Evolutionary conservation across 2,113 vertebrate species (phyloP).

Genomic region (Dromaius novaehollandiae): DNA sequence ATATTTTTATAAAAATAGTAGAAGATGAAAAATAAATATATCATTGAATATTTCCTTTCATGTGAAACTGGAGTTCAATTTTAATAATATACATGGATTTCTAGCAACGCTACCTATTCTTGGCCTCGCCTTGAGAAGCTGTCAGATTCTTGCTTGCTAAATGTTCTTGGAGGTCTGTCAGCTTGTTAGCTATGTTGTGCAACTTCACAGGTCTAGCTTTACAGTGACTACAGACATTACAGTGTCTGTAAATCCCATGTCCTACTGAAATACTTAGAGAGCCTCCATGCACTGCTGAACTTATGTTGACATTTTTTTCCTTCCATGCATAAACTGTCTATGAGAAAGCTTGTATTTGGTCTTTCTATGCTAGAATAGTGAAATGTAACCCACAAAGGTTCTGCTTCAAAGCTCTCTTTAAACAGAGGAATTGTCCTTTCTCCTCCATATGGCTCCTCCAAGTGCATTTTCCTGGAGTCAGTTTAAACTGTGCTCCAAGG

Average conservation of each 20-base stretch:
- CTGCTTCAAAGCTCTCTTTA: neutral
- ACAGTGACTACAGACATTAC: neutral
- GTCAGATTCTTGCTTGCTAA: neutral
- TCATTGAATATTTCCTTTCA: neutral
- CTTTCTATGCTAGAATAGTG: neutral
- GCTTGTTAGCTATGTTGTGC: neutral
- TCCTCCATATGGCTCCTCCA: neutral
- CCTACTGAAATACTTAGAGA: neutral
- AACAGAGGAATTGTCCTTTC: neutral
- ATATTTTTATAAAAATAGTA: neutral
- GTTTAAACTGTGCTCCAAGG: neutral
- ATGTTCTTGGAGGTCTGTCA: neutral
- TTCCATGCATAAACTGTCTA: neutral
- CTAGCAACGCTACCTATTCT: neutral
- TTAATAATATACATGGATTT: neutral
- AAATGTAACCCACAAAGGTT: neutral
- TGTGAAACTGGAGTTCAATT: neutral
- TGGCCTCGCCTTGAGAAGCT: constrained; percentile 24
- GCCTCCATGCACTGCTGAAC: neutral
- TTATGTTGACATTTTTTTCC: neutral
- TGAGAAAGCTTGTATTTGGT: neutral
- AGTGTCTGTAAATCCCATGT: neutral
- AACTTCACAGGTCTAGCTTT: neutral
- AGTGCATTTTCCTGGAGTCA: neutral
- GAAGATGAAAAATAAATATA: neutral